Conservation (phyloP, 2,113 vertebrate species). For the Myrmophylax atrothorax region DNA sequence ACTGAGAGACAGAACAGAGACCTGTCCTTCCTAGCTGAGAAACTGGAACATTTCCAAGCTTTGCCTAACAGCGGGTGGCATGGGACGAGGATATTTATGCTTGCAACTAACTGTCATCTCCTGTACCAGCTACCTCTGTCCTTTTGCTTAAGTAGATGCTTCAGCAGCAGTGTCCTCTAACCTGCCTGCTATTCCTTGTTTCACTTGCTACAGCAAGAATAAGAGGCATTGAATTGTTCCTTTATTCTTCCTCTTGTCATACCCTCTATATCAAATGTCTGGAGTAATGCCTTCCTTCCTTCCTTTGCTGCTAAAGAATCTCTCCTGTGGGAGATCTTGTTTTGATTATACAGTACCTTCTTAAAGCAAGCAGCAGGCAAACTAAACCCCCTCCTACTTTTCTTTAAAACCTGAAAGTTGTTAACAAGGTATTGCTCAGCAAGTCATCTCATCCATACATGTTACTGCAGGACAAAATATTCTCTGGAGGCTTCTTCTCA, state of each 20-base stretch:
- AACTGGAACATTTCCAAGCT: not conserved
- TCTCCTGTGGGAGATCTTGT: not conserved
- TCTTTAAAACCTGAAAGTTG: constrained; percentile 21
- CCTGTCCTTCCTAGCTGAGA: not conserved
- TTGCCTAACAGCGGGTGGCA: not conserved
- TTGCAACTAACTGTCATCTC: not conserved
- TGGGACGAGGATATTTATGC: not conserved
- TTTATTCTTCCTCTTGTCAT: constrained; percentile 16
- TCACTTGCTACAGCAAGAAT: not conserved
- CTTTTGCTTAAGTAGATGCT: not conserved
- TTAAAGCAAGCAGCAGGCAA: not conserved
- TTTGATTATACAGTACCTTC: not conserved
- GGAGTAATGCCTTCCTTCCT: not conserved
- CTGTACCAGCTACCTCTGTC: not conserved
- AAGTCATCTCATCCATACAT: not conserved
- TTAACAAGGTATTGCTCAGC: constrained; percentile 44
- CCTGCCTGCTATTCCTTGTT: not conserved
- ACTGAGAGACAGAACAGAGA: not conserved
- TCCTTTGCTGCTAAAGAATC: not conserved
- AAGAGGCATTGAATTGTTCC: not conserved
- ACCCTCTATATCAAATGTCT: not conserved
- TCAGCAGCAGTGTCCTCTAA: not conserved
- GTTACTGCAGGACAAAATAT: constrained; percentile 25
- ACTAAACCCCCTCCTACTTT: not conserved
- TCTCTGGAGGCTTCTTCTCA: constrained; percentile 6